Evolutionary conservation across 2,113 vertebrate genomes (phyloP), one percentile per base, ranked within the genome.

Genomic region (Polyodon spathula): DNA sequence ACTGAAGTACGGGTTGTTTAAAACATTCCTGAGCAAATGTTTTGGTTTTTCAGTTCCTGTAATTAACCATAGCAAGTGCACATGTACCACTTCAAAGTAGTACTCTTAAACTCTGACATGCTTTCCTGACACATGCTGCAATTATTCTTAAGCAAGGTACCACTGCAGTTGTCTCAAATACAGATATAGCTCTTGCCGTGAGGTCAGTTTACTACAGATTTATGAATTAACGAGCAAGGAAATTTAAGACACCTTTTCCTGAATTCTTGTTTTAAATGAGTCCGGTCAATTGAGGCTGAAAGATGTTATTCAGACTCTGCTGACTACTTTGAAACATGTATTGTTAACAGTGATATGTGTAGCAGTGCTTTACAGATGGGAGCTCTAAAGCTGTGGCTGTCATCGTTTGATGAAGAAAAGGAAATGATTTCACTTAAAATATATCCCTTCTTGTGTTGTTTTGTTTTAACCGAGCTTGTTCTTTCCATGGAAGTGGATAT

Each of bases 391-490:
- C 84, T 79, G 76, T 73, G 81, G 74, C 84, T 92, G 91, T 92
- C 90, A 90, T 91, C 88, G 88, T 92, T 88, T 90, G 88, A 93
- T 92, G 89, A 92, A 90, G 86, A 88, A 92, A 91, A 92, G 89
- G 89, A 92, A 92, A 89, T 92, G 88, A 93, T 90, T 92, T 93
- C 89, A 93, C 84, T 84, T 81, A 86, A 86, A 87, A 91, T 86
- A 86, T 84, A 92, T 91, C 88, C 86, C 78, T 85, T 83, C 86
- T 89, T 83, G 84, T 84, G 80, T 89, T 89, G 85, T 88, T 89
- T 87, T 89, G 84, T 86, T 89, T 87, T 84, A 85, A 87, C 85
- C 82, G 78, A 84, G 86, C 87, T 86, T 88, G 86, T 88, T 88
- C 83, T 89, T 86, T 89, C 87, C 86, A 89, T 81, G 71, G 55